These are phyloP conservation scores for Ovis aries DNA, from an alignment of 2,113 vertebrate species.

Conservation along the genomic window DNA sequence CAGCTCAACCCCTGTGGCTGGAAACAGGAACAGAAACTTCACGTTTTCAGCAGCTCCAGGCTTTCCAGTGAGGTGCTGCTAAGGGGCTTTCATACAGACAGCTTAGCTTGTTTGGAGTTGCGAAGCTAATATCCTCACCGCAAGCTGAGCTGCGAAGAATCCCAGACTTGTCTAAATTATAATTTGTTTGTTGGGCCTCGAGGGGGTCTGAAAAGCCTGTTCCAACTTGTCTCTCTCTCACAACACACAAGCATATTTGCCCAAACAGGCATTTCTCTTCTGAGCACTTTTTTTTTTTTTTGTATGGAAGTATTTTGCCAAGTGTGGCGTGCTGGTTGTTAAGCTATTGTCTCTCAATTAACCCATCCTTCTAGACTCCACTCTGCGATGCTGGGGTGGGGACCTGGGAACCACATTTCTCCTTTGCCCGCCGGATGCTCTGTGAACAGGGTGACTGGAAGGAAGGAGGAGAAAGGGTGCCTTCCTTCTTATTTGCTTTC, in stretches of 20 bases:
- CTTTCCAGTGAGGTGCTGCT: background rate
- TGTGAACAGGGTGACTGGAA: background rate
- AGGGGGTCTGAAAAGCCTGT: conserved; percentile 41
- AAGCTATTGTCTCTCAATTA: background rate
- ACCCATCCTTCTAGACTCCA: background rate
- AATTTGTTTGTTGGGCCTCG: conserved; percentile 65
- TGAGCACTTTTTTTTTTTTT: background rate
- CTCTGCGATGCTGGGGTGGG: background rate
- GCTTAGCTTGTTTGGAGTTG: conserved; percentile 49
- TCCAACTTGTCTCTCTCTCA: background rate
- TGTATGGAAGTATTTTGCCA: background rate
- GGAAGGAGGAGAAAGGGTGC: background rate
- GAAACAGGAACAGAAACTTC: background rate
- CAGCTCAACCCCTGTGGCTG: background rate
- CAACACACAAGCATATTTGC: conserved; percentile 3
- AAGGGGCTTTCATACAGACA: background rate
- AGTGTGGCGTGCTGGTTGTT: background rate
- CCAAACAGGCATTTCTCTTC: conserved; percentile 19
- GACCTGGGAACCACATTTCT: background rate
- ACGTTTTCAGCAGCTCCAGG: background rate
- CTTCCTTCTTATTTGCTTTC: background rate
- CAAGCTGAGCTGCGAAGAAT: conserved; percentile 64
- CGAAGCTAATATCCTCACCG: conserved; percentile 45
- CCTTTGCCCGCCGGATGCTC: background rate
- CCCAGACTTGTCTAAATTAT: conserved; percentile 63